Evolutionary conservation across 2,797 vertebrate species (phyloP).

Genomic region (Chloroceryle inda): DNA sequence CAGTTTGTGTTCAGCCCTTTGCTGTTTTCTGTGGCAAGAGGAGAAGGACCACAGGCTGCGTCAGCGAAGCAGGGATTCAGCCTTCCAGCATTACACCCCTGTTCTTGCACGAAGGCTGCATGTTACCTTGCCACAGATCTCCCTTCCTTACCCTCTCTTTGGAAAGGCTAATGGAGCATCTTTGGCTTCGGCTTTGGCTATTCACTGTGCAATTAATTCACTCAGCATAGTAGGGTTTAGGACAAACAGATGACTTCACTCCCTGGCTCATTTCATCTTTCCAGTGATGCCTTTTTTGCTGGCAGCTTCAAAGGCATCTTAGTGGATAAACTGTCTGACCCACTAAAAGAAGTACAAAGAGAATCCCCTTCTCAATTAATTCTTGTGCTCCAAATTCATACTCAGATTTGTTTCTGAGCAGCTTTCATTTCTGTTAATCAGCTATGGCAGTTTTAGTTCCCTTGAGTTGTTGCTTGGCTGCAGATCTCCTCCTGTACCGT

Average conservation of each 20-base stretch:
- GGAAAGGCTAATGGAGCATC: not conserved
- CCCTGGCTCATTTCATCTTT: slow-evolving; percentile 26
- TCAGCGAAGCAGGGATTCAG: not conserved
- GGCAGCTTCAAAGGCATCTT: slow-evolving; percentile 72
- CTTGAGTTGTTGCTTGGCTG: slow-evolving; percentile 45
- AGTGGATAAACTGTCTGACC: slow-evolving; percentile 69
- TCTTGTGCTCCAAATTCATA: slow-evolving; percentile 60
- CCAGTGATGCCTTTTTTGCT: slow-evolving; percentile 4
- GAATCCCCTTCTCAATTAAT: slow-evolving; percentile 74
- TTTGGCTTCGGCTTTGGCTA: not conserved
- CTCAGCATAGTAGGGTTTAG: not conserved
- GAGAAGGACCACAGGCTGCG: not conserved
- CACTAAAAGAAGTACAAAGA: slow-evolving; percentile 71
- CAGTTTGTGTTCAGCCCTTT: not conserved
- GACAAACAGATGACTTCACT: slow-evolving; percentile 10
- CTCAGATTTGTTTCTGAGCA: slow-evolving; percentile 65
- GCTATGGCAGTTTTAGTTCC: slow-evolving; percentile 62
- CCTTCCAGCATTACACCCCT: accelerated
- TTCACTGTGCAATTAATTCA: not conserved
- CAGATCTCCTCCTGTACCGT: slow-evolving; percentile 17
- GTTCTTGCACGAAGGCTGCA: not conserved
- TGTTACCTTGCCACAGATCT: not conserved
- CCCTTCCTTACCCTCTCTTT: not conserved
- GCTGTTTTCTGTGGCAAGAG: not conserved
- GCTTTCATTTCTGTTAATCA: slow-evolving; percentile 74